Evolutionary conservation across 1,140 invertebrate species (phyloP).

Genomic region (Cydia pomonella): DNA sequence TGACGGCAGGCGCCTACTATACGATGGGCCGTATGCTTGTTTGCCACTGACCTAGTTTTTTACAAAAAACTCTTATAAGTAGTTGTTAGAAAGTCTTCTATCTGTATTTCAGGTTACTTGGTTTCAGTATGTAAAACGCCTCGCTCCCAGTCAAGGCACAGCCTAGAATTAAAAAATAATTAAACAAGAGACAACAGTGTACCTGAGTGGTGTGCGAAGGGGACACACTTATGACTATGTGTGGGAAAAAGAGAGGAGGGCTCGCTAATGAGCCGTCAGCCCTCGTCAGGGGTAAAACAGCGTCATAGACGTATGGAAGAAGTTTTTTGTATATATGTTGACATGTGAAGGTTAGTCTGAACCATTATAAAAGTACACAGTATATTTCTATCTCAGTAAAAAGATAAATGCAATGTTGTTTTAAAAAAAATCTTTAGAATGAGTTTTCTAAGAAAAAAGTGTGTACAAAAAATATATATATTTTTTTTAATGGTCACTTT

Average conservation of each 20-base stretch:
- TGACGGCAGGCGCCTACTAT: too few species aligned
- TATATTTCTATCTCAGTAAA: neutral
- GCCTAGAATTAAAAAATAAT: slow-evolving; percentile 13
- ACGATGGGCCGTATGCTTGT: too few species aligned
- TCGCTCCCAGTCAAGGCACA: neutral
- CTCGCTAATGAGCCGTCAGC: slow-evolving; percentile 10
- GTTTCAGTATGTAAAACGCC: neutral
- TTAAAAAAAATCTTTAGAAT: too few species aligned
- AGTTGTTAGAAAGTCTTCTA: too few species aligned
- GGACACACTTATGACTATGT: neutral
- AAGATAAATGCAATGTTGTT: neutral
- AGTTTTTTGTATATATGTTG: slow-evolving; percentile 8
- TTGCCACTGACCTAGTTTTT: too few species aligned
- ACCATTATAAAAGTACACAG: slow-evolving; percentile 18
- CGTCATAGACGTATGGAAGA: slow-evolving; percentile 7
- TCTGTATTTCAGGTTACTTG: neutral
- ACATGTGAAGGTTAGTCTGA: neutral
- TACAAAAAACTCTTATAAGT: too few species aligned
- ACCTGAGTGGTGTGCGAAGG: slow-evolving; percentile 1
- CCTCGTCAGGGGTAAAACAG: slow-evolving; percentile 18
- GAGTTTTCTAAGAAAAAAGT: too few species aligned
- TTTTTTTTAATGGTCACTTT: too few species aligned
- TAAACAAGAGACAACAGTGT: slow-evolving; percentile 14
- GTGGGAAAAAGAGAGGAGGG: neutral
- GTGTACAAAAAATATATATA: too few species aligned